Evolutionary conservation across 1,140 invertebrate genomes (phyloP).

Genomic region (Helicoverpa zea): DNA sequence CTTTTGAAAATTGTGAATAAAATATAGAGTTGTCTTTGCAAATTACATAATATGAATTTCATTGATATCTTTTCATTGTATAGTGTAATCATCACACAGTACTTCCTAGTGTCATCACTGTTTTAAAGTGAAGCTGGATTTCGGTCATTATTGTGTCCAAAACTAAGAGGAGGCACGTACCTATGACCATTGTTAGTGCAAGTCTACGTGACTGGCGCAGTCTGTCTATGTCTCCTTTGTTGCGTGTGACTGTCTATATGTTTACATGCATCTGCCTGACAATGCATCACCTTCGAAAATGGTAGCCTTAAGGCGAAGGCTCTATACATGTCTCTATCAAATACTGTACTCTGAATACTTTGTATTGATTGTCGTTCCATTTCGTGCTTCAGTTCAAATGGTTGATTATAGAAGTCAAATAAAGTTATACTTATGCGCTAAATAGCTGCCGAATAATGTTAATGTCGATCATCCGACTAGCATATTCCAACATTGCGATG

Average conservation of each 20-base stretch:
- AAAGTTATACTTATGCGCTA: not conserved
- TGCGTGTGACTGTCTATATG: not conserved
- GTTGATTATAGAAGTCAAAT: too few relatives aligned
- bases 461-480: not conserved
- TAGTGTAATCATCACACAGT: too few relatives aligned
- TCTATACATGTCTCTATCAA: not conserved
- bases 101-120: too few relatives aligned
- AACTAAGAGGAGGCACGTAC: not conserved
- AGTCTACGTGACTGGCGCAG: not conserved
- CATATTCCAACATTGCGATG: not conserved
- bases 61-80: too few relatives aligned
- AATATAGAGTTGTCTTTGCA: not conserved
- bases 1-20: not conserved
- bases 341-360: too few relatives aligned
- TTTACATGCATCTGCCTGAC: not conserved
- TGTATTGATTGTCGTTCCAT: too few relatives aligned
- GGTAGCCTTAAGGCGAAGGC: not conserved
- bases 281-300: not conserved
- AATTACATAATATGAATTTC: too few relatives aligned
- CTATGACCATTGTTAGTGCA: conserved; percentile 10
- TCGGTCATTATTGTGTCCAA: not conserved
- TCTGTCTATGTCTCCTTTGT: not conserved
- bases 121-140: not conserved
- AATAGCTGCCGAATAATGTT: not conserved
- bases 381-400: too few relatives aligned